A percentile compares a stretch with the other conserved stretches of the same genome.
Evolutionary conservation across 2,888 invertebrate species (phyloP).

Genomic region (Amphipyra tragopoginis): DNA sequence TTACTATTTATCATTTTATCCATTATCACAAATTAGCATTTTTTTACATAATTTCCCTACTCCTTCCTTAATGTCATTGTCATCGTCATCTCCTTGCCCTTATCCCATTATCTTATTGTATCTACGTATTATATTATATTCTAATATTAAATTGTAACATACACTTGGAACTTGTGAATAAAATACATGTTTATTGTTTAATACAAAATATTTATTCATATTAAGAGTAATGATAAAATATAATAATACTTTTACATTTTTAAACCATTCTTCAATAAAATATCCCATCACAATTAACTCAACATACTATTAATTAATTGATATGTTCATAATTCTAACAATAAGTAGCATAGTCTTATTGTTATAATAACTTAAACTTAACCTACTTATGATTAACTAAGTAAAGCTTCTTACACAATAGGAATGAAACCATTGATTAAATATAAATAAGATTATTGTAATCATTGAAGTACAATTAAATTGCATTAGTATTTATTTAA

Average conservation of each 20-base stretch:
- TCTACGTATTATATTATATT: too few relatives aligned
- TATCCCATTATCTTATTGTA: too few relatives aligned
- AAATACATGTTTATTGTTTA: conserved; percentile 31
- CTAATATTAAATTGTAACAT: too few relatives aligned
- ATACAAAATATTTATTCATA: conserved; percentile 54
- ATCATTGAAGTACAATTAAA: conserved; percentile 28
- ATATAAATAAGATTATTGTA: conserved; percentile 28
- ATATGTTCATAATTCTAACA: conserved; percentile 50
- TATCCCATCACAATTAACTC: conserved; percentile 15
- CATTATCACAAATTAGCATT: too few relatives aligned
- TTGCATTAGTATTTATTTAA: conserved; percentile 27
- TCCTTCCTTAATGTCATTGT: too few relatives aligned
- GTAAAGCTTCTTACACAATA: conserved; percentile 52
- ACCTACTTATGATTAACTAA: conserved; percentile 27
- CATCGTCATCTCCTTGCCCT: too few relatives aligned
- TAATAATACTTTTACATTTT: conserved; percentile 39
- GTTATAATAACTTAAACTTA: conserved; percentile 31
- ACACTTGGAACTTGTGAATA: conserved; percentile 16
- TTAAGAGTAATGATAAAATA: conserved; percentile 21
- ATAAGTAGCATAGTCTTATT: conserved; percentile 32
- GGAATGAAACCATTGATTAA: conserved; percentile 58
- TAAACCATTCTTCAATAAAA: conserved; percentile 2
- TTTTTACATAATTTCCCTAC: too few relatives aligned
- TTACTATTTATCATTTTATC: too few relatives aligned
- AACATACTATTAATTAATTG: conserved; percentile 36